Conservation (phyloP, 2,797 vertebrate genomes). For the Chromis chromis region DNA sequence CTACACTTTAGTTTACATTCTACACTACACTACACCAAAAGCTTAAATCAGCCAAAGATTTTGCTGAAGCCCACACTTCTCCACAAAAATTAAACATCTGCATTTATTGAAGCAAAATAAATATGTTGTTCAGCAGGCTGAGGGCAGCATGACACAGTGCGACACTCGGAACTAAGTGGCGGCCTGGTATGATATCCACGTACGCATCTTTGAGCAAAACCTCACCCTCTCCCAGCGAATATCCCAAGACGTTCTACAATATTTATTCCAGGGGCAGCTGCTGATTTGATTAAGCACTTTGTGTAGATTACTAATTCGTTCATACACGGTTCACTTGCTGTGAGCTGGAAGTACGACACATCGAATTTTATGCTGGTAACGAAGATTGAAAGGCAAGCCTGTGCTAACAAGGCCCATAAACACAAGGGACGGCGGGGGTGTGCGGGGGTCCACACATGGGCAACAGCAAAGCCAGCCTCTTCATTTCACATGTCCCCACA, state of each 20-base stretch:
- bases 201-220: conserved; percentile 69
- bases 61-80: background rate
- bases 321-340: conserved; percentile 90
- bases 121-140: conserved; percentile 27
- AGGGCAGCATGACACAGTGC: conserved; percentile 33
- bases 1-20: background rate
- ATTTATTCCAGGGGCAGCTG: conserved; percentile 82
- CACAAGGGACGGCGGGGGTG: conserved; percentile 57
- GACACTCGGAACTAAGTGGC: conserved; percentile 60
- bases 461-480: conserved; percentile 88
- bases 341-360: conserved; percentile 93
- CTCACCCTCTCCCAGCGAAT: conserved; percentile 65
- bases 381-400: conserved; percentile 95
- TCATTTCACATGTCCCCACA: conserved; percentile 81
- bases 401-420: conserved; percentile 91
- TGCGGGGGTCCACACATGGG: conserved; percentile 83
- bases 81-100: conserved; percentile 4
- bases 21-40: background rate
- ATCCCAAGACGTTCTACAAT: conserved; percentile 79
- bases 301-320: conserved; percentile 87
- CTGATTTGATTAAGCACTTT: conserved; percentile 87
- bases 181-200: conserved; percentile 62
- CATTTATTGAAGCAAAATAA: conserved; percentile 13
- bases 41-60: background rate
- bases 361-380: conserved; percentile 93